Base-by-base conservation (phyloP, 2,888 invertebrate species). In the Muschampia plurimacula region DNA sequence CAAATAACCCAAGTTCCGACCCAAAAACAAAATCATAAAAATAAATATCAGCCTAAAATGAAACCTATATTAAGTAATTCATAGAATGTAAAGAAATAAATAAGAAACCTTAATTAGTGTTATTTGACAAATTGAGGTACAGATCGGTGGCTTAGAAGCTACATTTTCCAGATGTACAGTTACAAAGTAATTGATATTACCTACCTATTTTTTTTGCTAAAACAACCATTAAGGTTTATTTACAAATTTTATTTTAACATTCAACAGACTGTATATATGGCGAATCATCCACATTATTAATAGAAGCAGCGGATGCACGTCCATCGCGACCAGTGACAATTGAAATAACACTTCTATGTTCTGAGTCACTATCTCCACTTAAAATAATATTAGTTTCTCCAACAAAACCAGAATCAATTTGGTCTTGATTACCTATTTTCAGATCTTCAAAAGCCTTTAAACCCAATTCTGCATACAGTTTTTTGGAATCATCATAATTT, bases 401-500 rank as follows among this genome's bases (percentile, higher is more conserved):
- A 79, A 87, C 86, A 77, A 93, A 93, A 0, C 94, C 93, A 2
- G 94, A 94, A 77, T 94, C 94, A 72, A 92, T 93, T 79, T 93
- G 93, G 63, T 92, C 92, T 74, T 88, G 87, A 69, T 76, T 81
- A 15, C 84, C 75, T 65, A 84, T 76, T 73, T 88, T 88, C n/a
- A 72, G 64, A 52, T 83, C 85, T 46, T 89, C 89, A 73, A 88
- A 89, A 55, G 82, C 82, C 59, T 82, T 84, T 49, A 92, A 76
- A 12, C 88, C 89, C 64, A 94, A 83, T 74, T 93, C 93, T 28
- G 89, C 89, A 9, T 91, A 86, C 77, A 93, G 83, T 77, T 92
- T 89, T 68, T 92, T 92, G 0, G 93, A 87, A 74, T 94, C 93
- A 62, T 93, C 92, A 79, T 96, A 96, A 84, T 96, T 96, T 7